phyloP scores from a whole-genome alignment of 2,113 vertebrate genomes.

The Mesitornis unicolor region DNA sequence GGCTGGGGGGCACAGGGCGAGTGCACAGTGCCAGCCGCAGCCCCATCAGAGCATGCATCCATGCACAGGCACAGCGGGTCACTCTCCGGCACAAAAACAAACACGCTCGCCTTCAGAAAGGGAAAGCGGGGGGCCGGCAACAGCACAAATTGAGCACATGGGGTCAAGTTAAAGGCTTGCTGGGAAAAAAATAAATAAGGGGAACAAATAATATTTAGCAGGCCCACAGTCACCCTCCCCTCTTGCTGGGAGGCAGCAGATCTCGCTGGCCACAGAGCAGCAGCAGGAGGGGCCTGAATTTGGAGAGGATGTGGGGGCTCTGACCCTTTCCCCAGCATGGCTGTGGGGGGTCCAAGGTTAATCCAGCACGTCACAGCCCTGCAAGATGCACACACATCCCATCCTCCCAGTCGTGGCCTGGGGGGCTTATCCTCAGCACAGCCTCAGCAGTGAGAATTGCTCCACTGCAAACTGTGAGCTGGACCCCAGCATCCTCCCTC shows the following conservation, averaged over 20 bases:
- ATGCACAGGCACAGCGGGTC: neutral
- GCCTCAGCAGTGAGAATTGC: neutral
- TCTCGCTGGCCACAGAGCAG: neutral
- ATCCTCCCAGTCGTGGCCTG: neutral
- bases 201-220: constrained; percentile 68
- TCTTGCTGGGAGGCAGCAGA: neutral
- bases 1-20: fast-evolving
- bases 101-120: neutral
- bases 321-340: neutral
- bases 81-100: fast-evolving
- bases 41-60: fast-evolving
- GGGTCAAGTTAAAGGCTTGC: neutral
- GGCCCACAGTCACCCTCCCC: neutral
- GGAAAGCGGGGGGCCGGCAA: neutral
- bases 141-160: fast-evolving
- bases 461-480: fast-evolving
- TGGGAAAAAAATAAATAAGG: constrained; percentile 7
- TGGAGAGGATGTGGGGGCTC: neutral
- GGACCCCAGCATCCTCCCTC: neutral
- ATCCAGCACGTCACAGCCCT: neutral
- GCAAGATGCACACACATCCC: fast-evolving
- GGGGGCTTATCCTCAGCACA: neutral
- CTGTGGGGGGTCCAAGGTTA: neutral
- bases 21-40: fast-evolving
- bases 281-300: neutral